Conservation (phyloP, 2,888 invertebrate genomes). For the Petrophora chlorosata region DNA sequence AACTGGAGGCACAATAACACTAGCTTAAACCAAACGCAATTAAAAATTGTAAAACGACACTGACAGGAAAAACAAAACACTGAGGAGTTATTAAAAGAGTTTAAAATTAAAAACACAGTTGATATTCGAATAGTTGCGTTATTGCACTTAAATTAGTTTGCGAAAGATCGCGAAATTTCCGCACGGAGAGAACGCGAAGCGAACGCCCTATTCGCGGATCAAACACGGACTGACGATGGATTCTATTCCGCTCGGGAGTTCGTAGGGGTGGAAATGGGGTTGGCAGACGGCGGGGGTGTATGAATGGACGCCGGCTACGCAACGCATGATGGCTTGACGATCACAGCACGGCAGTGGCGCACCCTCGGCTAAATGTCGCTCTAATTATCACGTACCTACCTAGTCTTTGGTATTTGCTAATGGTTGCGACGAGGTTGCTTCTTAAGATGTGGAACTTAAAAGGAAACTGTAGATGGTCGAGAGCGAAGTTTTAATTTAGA, state of each 20-base stretch:
- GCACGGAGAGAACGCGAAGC: constrained; percentile 39
- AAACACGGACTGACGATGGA: constrained; percentile 59
- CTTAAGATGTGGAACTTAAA: too few relatives aligned
- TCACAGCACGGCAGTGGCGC: constrained; percentile 25
- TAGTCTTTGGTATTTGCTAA: constrained; percentile 17
- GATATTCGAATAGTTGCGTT: constrained; percentile 31
- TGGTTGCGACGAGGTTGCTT: not conserved
- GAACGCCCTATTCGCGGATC: constrained; percentile 45
- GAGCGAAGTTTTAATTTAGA: too few relatives aligned
- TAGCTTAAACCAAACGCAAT: constrained; percentile 45
- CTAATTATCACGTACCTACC: constrained; percentile 51
- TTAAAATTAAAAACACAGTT: constrained; percentile 47
- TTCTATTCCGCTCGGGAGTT: constrained; percentile 48
- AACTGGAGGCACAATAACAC: constrained; percentile 51
- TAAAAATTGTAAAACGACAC: constrained; percentile 46
- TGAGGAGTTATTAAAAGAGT: constrained; percentile 26
- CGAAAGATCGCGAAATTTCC: constrained; percentile 63
- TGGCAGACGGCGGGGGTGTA: constrained; percentile 44
- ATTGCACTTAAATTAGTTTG: constrained; percentile 41
- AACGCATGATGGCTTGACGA: constrained; percentile 37
- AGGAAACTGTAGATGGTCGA: too few relatives aligned
- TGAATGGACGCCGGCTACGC: constrained; percentile 56
- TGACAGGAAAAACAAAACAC: constrained; percentile 19
- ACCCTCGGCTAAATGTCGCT: constrained; percentile 43
- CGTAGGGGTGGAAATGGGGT: constrained; percentile 57